Conservation (phyloP, 2,797 vertebrate genomes). For the Thamnophis elegans region DNA sequence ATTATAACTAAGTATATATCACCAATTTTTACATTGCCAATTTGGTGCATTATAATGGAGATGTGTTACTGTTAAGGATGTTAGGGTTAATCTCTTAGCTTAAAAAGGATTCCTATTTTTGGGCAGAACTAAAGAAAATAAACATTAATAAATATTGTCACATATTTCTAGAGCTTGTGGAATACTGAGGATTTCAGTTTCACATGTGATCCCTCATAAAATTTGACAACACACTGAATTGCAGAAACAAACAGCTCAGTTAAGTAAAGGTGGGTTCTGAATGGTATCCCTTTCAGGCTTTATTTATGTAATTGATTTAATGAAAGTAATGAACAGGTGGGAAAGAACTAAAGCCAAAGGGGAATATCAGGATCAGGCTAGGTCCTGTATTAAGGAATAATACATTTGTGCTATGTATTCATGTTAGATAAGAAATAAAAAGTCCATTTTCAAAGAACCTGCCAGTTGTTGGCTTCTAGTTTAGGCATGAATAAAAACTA, state of each 20-base stretch:
- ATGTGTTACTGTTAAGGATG: slow-evolving; percentile 9
- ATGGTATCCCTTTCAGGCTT: slow-evolving; percentile 57
- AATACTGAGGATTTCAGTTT: slow-evolving; percentile 59
- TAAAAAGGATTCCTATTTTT: slow-evolving; percentile 41
- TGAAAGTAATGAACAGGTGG: slow-evolving; percentile 63
- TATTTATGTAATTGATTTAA: slow-evolving; percentile 71
- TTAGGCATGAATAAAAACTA: background rate
- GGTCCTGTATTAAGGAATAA: background rate
- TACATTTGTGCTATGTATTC: slow-evolving; percentile 37
- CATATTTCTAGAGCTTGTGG: slow-evolving; percentile 57
- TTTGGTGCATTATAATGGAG: slow-evolving; percentile 23
- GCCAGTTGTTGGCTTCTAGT: slow-evolving; percentile 39
- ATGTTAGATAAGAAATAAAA: background rate
- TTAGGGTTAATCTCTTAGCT: slow-evolving; percentile 35
- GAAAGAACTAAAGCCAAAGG: slow-evolving; percentile 49
- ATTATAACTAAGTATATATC: slow-evolving; percentile 61
- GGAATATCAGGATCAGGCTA: slow-evolving; percentile 19
- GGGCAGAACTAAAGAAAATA: slow-evolving; percentile 29
- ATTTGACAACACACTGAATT: slow-evolving; percentile 65
- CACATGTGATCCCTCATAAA: slow-evolving; percentile 62
- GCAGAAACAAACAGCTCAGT: slow-evolving; percentile 52
- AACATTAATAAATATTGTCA: slow-evolving; percentile 49
- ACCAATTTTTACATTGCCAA: slow-evolving; percentile 52
- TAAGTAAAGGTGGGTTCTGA: slow-evolving; percentile 64
- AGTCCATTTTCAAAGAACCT: background rate